Conservation (phyloP, 2,113 vertebrate species). For the Heterotis niloticus region DNA sequence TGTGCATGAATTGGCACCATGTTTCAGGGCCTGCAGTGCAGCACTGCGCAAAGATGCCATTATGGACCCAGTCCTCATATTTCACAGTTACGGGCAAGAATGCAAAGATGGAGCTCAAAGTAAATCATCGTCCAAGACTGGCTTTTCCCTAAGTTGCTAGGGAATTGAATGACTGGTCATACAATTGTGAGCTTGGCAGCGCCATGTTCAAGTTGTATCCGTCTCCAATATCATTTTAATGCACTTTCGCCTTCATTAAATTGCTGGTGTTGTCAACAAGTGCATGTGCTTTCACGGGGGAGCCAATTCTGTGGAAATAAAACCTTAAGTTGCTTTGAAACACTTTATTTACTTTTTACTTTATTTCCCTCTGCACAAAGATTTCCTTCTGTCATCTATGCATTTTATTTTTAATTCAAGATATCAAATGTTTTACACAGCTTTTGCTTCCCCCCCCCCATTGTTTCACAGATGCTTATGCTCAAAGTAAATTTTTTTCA, state of each 20-base stretch:
- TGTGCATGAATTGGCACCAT: neutral
- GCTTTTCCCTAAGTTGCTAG: neutral
- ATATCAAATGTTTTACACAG: no score
- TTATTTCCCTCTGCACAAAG: slow-evolving; percentile 1
- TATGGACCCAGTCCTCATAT: neutral
- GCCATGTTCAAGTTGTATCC: neutral
- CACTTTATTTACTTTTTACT: no score
- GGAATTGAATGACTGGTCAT: neutral
- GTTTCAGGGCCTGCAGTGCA: neutral
- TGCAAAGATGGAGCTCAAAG: neutral
- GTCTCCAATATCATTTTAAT: slow-evolving; percentile 1
- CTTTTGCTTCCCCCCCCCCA: no score
- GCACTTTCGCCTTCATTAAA: neutral
- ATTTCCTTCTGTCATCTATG: no score
- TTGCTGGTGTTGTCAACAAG: no score
- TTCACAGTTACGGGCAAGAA: neutral
- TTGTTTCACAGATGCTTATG: no score
- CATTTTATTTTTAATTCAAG: no score
- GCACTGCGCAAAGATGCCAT: neutral
- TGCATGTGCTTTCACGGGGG: no score
- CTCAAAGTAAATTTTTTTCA: no score
- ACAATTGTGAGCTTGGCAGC: neutral
- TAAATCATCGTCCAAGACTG: neutral
- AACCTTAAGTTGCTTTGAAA: neutral
- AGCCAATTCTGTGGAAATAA: neutral